Evolutionary conservation across 2,888 invertebrate genomes (phyloP).

Genomic region (Cantharis lateralis): DNA sequence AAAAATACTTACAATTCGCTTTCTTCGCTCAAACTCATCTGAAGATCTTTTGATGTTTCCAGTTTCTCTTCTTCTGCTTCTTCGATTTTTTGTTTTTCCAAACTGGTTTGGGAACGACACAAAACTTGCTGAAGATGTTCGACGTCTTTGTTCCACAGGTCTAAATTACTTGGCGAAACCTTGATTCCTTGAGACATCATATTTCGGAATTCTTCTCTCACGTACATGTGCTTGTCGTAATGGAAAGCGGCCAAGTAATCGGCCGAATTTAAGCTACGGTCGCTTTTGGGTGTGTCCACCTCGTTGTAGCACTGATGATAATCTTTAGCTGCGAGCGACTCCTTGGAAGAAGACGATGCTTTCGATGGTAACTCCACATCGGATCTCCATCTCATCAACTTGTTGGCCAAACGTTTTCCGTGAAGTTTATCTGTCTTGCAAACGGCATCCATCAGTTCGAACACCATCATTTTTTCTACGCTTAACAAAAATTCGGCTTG

Average conservation of each 20-base stretch:
- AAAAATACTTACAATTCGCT: not conserved
- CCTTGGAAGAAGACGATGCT: conserved; percentile 13
- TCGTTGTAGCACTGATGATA: conserved; percentile 48
- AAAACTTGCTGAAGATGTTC: conserved; percentile 40
- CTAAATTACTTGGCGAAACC: conserved; percentile 40
- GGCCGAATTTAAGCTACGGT: conserved; percentile 12
- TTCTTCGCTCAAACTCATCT: not conserved
- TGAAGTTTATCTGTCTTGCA: conserved; percentile 9
- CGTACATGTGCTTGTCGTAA: conserved; percentile 48
- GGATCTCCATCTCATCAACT: conserved; percentile 28
- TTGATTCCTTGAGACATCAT: conserved; percentile 45
- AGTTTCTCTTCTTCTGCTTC: not conserved
- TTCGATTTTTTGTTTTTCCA: not conserved
- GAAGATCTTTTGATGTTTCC: not conserved
- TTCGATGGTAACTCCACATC: conserved; percentile 21
- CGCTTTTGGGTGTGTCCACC: conserved; percentile 32
- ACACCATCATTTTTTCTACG: conserved; percentile 50
- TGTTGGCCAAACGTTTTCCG: conserved; percentile 10
- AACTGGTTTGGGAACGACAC: not conserved
- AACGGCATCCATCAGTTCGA: conserved; percentile 43
- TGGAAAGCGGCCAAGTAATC: conserved; percentile 45
- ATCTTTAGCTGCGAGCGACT: conserved; percentile 32
- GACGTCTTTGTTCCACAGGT: conserved; percentile 50
- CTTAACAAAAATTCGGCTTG: conserved; percentile 58
- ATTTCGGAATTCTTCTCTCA: conserved; percentile 52